A percentile compares a stretch with the other conserved stretches of the same genome.
These are phyloP conservation scores for Eristalis arbustorum DNA, from an alignment of 2,888 invertebrate species.

Conservation along the genomic window DNA sequence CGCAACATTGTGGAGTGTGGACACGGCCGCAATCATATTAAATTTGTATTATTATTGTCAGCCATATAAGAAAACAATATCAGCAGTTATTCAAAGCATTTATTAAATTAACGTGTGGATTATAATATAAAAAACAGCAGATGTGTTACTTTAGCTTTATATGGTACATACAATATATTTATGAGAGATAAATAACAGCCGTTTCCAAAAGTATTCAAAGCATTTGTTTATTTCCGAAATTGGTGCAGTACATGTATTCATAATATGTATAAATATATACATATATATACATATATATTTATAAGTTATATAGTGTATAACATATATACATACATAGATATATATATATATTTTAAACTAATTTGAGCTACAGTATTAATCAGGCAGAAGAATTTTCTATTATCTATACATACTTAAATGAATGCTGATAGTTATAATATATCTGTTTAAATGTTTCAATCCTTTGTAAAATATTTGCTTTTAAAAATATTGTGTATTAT, in stretches of 20 bases:
- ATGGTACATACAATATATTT: slow-evolving; percentile 72
- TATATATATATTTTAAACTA: slow-evolving; percentile 25
- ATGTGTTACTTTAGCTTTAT: slow-evolving; percentile 35
- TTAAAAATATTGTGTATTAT: too few relatives aligned
- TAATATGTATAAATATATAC: too few relatives aligned
- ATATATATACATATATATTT: not conserved
- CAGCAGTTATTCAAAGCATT: slow-evolving; percentile 2
- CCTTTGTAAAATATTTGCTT: not conserved
- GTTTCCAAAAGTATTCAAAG: slow-evolving; percentile 25
- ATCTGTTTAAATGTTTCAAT: not conserved
- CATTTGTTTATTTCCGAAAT: too few relatives aligned
- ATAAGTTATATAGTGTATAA: too few relatives aligned
- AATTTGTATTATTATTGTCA: too few relatives aligned
- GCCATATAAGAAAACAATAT: too few relatives aligned
- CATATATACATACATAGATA: too few relatives aligned
- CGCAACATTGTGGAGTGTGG: too few relatives aligned
- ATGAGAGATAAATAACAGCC: slow-evolving; percentile 35
- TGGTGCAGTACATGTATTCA: too few relatives aligned
- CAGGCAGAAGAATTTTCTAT: slow-evolving; percentile 34
- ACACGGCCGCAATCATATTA: too few relatives aligned
- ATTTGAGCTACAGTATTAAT: slow-evolving; percentile 55
- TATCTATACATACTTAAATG: not conserved
- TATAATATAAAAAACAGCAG: slow-evolving; percentile 75
- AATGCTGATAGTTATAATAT: not conserved
- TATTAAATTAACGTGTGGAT: slow-evolving; percentile 73